Evolutionary conservation across 2,113 vertebrate genomes (phyloP).

Genomic region (Melanocharis versteri): DNA sequence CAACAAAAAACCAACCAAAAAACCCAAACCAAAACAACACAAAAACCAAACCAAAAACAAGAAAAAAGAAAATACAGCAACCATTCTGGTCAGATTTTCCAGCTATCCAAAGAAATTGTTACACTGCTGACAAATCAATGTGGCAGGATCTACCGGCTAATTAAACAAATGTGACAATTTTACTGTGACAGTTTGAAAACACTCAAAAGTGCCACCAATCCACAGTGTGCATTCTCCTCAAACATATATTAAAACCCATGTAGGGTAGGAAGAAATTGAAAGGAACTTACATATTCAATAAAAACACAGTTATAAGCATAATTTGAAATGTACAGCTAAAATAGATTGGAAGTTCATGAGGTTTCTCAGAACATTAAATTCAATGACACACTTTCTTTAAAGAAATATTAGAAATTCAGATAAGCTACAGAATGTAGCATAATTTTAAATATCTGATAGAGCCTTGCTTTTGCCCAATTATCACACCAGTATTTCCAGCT

Average conservation of each 20-base stretch:
- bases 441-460: slow-evolving; percentile 26
- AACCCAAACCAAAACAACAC: too few species aligned
- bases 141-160: slow-evolving; percentile 53
- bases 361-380: slow-evolving; percentile 22
- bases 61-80: background rate
- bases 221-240: background rate
- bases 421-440: background rate
- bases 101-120: slow-evolving; percentile 38
- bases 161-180: slow-evolving; percentile 64
- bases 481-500: background rate
- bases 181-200: slow-evolving; percentile 44
- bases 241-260: background rate
- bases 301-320: background rate
- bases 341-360: slow-evolving; percentile 6
- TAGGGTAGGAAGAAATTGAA: background rate
- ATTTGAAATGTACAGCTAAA: slow-evolving; percentile 32
- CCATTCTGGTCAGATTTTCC: slow-evolving; percentile 35
- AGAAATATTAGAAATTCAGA: slow-evolving; percentile 23
- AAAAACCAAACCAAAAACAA: too few species aligned
- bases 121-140: slow-evolving; percentile 46
- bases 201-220: slow-evolving; percentile 18
- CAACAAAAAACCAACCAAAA: too few species aligned
- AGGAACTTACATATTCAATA: slow-evolving; percentile 21
- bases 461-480: background rate
- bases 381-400: background rate